A percentile compares a stretch with the other conserved stretches of the same genome.
phyloP scores from a whole-genome alignment of 2,888 invertebrate species.

The Cyclophora albipunctata region DNA sequence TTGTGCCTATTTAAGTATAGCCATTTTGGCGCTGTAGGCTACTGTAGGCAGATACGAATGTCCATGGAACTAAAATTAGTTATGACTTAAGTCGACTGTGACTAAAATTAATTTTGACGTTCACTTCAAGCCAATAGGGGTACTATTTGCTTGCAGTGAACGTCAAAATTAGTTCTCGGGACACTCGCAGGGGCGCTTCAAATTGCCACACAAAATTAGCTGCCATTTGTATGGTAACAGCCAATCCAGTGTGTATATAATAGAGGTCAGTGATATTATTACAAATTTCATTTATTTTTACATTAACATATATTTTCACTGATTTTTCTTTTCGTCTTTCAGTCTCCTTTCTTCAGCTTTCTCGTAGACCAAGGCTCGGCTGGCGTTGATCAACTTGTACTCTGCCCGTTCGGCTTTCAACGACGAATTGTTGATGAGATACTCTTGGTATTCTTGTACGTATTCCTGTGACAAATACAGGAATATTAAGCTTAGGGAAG shows the following conservation, averaged over 20 bases:
- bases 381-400: slow-evolving; percentile 24
- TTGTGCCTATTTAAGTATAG: too few species aligned
- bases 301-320: not conserved
- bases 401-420: slow-evolving; percentile 23
- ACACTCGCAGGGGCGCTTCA: too few species aligned
- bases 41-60: too few species aligned
- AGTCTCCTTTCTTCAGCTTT: slow-evolving; percentile 13
- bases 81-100: too few species aligned
- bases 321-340: not conserved
- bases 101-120: too few species aligned
- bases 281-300: not conserved
- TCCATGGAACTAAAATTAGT: too few species aligned
- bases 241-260: too few species aligned
- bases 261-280: not conserved
- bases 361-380: slow-evolving; percentile 21
- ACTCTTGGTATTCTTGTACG: slow-evolving; percentile 22
- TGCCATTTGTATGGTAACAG: too few species aligned
- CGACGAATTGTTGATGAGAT: slow-evolving; percentile 20
- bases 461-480: slow-evolving; percentile 27
- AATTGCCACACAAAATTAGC: too few species aligned
- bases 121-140: not conserved
- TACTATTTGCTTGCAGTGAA: not conserved
- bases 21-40: too few species aligned
- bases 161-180: too few species aligned
- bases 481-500: too few species aligned